These are phyloP conservation scores for Hypomecis punctinalis DNA, from an alignment of 2,888 invertebrate species.

Conservation along the genomic window DNA sequence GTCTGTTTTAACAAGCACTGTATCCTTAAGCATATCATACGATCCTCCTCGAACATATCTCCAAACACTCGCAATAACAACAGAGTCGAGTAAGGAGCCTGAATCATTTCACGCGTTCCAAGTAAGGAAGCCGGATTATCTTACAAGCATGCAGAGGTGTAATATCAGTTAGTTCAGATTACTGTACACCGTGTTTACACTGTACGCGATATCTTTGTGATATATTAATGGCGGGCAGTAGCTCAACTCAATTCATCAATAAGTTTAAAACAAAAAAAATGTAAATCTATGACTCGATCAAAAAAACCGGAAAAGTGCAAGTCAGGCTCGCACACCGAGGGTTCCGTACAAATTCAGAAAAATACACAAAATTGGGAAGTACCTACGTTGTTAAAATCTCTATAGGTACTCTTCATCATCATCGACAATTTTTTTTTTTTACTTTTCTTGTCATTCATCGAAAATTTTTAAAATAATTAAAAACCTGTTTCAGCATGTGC, in stretches of 20 bases:
- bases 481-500: too few species aligned
- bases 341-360: too few species aligned
- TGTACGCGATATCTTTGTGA: slow-evolving; percentile 14
- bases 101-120: slow-evolving; percentile 29
- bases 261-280: too few species aligned
- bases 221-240: slow-evolving; percentile 15
- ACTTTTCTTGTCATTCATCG: too few species aligned
- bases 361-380: too few species aligned
- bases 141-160: slow-evolving; percentile 36
- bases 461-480: too few species aligned
- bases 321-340: too few species aligned
- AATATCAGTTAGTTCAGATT: slow-evolving; percentile 43
- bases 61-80: slow-evolving; percentile 15
- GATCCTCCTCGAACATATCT: slow-evolving; percentile 9
- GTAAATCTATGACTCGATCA: too few species aligned
- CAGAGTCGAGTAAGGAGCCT: slow-evolving; percentile 11
- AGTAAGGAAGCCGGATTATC: slow-evolving; percentile 41
- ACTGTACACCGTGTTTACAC: slow-evolving; percentile 39
- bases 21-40: not conserved
- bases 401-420: too few species aligned
- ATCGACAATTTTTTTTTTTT: too few species aligned
- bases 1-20: not conserved
- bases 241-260: not conserved
- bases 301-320: too few species aligned
- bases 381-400: too few species aligned